phyloP scores from a whole-genome alignment of 2,797 vertebrate species.

The Propithecus perrieri region DNA sequence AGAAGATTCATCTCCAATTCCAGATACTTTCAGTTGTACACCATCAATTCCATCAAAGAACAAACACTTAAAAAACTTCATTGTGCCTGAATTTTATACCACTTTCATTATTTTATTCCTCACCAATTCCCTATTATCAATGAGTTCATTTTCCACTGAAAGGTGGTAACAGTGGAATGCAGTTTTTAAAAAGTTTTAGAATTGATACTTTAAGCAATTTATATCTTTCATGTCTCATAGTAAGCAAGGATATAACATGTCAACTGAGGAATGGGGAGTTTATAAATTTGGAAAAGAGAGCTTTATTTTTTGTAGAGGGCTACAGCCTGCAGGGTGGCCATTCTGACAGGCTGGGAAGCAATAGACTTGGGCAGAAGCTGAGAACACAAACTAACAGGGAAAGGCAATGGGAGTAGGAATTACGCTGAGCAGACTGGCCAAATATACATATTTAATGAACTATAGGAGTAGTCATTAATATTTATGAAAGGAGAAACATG shows the following conservation, averaged over 20 bases:
- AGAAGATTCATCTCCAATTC: background rate
- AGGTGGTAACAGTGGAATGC: background rate
- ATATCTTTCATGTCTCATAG: background rate
- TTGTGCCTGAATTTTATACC: background rate
- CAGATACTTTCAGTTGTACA: background rate
- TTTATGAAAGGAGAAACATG: background rate
- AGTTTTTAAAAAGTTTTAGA: background rate
- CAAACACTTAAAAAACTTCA: background rate
- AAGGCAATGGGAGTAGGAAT: background rate
- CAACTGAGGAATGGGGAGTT: background rate
- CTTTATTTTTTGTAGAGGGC: background rate
- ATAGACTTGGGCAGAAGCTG: background rate
- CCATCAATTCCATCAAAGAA: background rate
- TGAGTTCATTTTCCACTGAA: background rate
- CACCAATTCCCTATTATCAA: background rate
- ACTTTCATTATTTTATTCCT: slow-evolving; percentile 8
- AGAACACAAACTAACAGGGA: background rate
- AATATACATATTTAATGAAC: background rate
- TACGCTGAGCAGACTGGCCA: background rate
- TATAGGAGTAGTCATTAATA: background rate
- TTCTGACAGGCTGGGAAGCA: background rate
- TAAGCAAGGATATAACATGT: background rate
- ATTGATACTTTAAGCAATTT: background rate
- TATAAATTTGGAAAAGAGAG: background rate
- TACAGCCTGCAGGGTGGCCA: background rate